Evolutionary conservation across 2,888 invertebrate species (phyloP), one percentile per base, ranked within the genome.

Genomic region (Aporophyla nigra): DNA sequence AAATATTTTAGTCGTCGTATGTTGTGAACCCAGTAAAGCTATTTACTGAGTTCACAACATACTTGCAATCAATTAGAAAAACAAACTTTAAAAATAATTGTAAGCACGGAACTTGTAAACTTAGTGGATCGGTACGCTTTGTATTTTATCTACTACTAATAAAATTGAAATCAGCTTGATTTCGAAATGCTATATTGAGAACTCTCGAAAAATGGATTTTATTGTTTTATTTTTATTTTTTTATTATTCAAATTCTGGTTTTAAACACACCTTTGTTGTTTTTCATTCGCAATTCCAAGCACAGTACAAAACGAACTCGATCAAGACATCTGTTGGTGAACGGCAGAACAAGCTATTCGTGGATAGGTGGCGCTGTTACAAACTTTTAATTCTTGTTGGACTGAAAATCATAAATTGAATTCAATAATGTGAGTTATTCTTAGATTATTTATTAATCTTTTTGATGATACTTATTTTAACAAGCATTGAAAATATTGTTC

Each of bases 311-410:
- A 66, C 12, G n/a, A 14, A 74, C 51, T 51, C 21, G 6, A 51
- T 12, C n/a, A 59, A 82, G 94, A 80, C 94, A 93, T 93, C 95
- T 95, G 84, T 85, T 82, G 76, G 78, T 58, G 33, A 72, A 74
- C 66, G 76, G 62, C 65, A 5, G 87, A 92, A 93, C 88, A 87
- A 90, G 93, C 95, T 93, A 95, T 93, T 94, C 92, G 65, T 80
- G 82, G 62, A 83, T 84, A 95, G 95, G 90, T 93, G 95, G 92
- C 94, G 92, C 91, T 92, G 74, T 86, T 71, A 14, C 49, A 33
- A 80, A 75, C 27, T 67, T 51, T 19, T 21, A 0, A 0, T 59
- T 75, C 58, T 53, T 40, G 24, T 51, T 40, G 58, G 61, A 70
- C 40, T 24, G 12, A 14, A 65, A 70, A 24, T 43, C 6, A 40